Conservation (phyloP, 2,888 invertebrate genomes). For the Drosophila stalkeri region DNA sequence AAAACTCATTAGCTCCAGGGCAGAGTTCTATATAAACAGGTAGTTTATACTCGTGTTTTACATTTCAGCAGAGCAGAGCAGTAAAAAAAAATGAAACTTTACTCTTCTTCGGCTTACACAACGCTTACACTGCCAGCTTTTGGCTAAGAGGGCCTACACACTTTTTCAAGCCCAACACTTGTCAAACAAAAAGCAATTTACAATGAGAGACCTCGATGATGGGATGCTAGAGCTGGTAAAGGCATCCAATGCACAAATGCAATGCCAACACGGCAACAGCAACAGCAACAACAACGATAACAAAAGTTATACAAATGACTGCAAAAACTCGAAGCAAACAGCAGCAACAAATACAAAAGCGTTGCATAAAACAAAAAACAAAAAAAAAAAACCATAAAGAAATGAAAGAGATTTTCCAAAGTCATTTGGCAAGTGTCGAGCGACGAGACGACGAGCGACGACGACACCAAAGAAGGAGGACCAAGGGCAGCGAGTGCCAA, state of each 20-base stretch:
- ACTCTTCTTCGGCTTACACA: constrained; percentile 7
- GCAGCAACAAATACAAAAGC: constrained; percentile 24
- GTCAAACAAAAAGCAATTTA: constrained; percentile 54
- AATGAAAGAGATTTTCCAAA: constrained; percentile 66
- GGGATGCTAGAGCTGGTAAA: constrained; percentile 1
- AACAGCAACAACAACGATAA: constrained; percentile 36
- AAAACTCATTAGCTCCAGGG: constrained; percentile 32
- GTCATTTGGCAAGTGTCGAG: constrained; percentile 58
- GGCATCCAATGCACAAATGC: constrained; percentile 40
- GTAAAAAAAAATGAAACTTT: constrained; percentile 1
- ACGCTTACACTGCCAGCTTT: not conserved
- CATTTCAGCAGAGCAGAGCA: not conserved
- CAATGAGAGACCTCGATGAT: constrained; percentile 51
- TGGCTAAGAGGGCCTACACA: constrained; percentile 17
- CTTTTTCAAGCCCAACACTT: constrained; percentile 30
- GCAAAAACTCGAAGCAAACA: constrained; percentile 57
- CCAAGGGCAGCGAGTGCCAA: not conserved
- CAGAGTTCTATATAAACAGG: constrained; percentile 6
- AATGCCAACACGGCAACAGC: constrained; percentile 46
- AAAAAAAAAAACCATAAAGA: constrained; percentile 44
- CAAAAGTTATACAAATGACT: constrained; percentile 67
- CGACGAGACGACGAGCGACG: not conserved
- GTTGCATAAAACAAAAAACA: not conserved
- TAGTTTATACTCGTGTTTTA: constrained; percentile 4
- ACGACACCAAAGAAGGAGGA: not conserved